Evolutionary conservation across 1,140 invertebrate genomes (phyloP), one percentile per base, ranked within the genome.

Genomic region (Harlomillsia oculata): DNA sequence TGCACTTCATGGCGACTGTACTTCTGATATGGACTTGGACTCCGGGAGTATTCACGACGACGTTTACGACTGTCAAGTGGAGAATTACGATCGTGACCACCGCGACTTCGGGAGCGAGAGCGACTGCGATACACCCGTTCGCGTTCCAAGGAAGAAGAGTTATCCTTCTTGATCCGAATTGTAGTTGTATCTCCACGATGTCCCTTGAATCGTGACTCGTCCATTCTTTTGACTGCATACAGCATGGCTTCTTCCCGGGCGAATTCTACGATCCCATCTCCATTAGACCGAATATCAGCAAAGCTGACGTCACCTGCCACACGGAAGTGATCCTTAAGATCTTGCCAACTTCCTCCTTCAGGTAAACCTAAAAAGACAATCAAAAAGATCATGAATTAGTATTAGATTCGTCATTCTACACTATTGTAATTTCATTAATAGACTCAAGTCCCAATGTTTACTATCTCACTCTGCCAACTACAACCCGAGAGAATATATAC

Each of bases 301-400:
- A 94, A 98, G 71, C 93, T 97, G 2, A 99, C 94, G 76, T 98
- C 94, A 13, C 95, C 95, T n/a, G 94, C 94, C 72, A 98, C 95
- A 32, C 96, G 78, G 94, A 99, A 98, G 69, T 97, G 93, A 76
- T 99, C 96, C 71, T 99, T 99, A 21, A 99, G 76, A 76, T 99
- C 95, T 75, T 98, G 92, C 89, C 91, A 97, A 57, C 89, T 93
- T 1, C 93, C 93, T 37, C 85, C 87, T 1, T 85, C 79, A 28
- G 92, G 89, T 43, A 89, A 73, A 59, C 85, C 84, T 83, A 59
- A 3, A 46, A 54, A 37, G 26, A 25, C n/a, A 21, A 21, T 46
- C 8, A 5, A 46, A 29, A 8, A 34, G 14, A 34, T 34, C 30
- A 34, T 34, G 6, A 14, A 8, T 8, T 34, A 8, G 6, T 8